phyloP scores from a whole-genome alignment of 92 coral and sea anemone genomes.

The Bergia puertoricense region DNA sequence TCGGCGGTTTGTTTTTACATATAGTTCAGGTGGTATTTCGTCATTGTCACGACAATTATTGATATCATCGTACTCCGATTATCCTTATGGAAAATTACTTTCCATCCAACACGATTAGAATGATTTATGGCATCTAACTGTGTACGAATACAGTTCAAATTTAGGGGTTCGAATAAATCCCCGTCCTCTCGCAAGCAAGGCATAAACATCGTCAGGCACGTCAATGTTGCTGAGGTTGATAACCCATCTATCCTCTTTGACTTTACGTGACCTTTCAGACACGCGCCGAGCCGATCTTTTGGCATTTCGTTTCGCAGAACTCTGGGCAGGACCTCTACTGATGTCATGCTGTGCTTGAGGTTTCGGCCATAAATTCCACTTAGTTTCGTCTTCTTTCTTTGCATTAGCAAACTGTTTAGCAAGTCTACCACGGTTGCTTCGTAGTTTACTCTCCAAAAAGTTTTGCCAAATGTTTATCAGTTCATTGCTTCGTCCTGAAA shows the following conservation, averaged over 20 bases:
- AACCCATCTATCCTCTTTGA: not conserved
- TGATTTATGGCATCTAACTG: constrained; percentile 27
- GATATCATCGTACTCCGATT: not conserved
- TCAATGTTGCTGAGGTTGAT: constrained; percentile 17
- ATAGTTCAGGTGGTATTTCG: constrained; percentile 17
- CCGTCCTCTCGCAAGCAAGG: not conserved
- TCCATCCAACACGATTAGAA: constrained; percentile 34
- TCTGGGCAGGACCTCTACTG: constrained; percentile 7
- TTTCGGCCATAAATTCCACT: constrained; percentile 2
- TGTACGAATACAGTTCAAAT: not conserved
- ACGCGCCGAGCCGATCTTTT: constrained; percentile 9
- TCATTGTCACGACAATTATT: not conserved
- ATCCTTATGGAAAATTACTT: constrained; percentile 22
- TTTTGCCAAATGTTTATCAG: not conserved
- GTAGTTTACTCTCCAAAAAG: not conserved
- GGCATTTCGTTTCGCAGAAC: constrained; percentile 9
- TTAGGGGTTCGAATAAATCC: constrained; percentile 20
- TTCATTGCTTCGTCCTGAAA: not conserved
- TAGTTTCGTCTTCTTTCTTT: constrained; percentile 7
- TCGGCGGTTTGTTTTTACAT: constrained; percentile 14
- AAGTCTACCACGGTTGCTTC: constrained; percentile 18
- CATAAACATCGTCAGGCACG: constrained; percentile 20
- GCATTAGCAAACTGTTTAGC: not conserved
- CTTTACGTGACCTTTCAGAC: not conserved
- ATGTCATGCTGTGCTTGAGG: not conserved